Evolutionary conservation across 1,140 invertebrate species (phyloP), one percentile per base, ranked within the genome.

Genomic region (Pectinophora gossypiella): DNA sequence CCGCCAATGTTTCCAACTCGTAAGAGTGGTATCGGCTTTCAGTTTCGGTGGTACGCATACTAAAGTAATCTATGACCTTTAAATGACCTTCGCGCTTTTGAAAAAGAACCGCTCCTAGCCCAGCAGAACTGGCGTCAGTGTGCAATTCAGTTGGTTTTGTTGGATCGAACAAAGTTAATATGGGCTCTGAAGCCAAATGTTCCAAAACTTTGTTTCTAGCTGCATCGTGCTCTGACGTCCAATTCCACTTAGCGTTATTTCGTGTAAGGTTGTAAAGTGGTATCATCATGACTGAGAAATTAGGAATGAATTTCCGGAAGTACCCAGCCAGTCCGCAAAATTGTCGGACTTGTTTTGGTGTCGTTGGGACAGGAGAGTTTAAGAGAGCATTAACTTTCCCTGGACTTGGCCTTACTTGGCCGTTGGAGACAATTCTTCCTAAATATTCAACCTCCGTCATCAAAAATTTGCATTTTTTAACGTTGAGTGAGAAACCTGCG

Each of bases 291-390:
- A 57, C 40, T 0, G 87, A 62, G 56, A 87, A 89, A 59, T 87
- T 68, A 15, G 58, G 53, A 12, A 89, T 61, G 50, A 89, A 89
- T n/a, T 66, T 27, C 10, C 73, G 42, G 47, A 86, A 84, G 71
- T 73, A 88, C 5, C 64, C 64, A 7, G 72, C 59, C 56, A 87
- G 77, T 3, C 85, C 87, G 5, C 88, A 48, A 51, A 89, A 88
- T 42, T 69, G 35, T 27, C 22, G 22, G 10, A 23, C 22, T 10
- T 23, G 4, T 23, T 23, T 23, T 10, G 22, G 4, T 5, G 22
- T 23, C 10, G 4, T 23, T 4, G 22, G 22, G 10, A 23, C 22
- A 10, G 22, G 22, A 23, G 22, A 23, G 10, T 23, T 10, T 4
- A 10, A 4, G 10, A 23, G 22, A 23, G 22, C 22, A 4, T 23